phyloP scores from a whole-genome alignment of 2,113 vertebrate genomes.

The Gobio gobio region DNA sequence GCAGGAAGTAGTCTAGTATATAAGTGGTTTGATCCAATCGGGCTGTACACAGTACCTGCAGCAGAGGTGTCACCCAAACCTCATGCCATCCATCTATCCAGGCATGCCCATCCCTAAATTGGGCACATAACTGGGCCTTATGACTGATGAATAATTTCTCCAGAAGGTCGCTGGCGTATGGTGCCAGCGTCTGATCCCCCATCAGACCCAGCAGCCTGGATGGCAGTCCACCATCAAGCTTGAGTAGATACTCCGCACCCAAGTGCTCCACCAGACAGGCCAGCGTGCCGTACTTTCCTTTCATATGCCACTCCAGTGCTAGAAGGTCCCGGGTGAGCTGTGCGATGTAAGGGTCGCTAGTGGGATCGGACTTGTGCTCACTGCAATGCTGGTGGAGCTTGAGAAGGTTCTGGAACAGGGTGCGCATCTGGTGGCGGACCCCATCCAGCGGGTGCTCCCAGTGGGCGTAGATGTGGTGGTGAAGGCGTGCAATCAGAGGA shows the following conservation, averaged over 20 bases:
- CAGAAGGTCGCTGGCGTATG: conserved; percentile 89
- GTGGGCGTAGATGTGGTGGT: conserved; percentile 90
- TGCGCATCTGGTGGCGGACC: conserved; percentile 88
- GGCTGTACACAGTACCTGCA: conserved; percentile 84
- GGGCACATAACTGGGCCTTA: conserved; percentile 77
- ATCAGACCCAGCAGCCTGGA: conserved; percentile 83
- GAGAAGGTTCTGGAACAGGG: conserved; percentile 89
- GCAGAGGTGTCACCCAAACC: conserved; percentile 89
- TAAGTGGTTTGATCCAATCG: conserved; percentile 86
- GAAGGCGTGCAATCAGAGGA: conserved; percentile 70
- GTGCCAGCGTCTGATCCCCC: conserved; percentile 90
- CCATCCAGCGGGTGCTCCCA: conserved; percentile 96
- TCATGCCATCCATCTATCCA: conserved; percentile 88
- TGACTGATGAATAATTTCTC: conserved; percentile 93
- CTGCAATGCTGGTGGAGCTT: conserved; percentile 77
- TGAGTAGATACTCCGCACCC: conserved; percentile 81
- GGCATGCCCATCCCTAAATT: conserved; percentile 14
- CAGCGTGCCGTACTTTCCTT: conserved; percentile 90
- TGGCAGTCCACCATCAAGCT: conserved; percentile 81
- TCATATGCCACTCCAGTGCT: conserved; percentile 89
- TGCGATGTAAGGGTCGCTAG: conserved; percentile 78
- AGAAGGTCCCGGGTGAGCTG: conserved; percentile 80
- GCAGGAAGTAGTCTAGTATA: conserved; percentile 92
- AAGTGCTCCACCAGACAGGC: conserved; percentile 86
- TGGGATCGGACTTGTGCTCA: conserved; percentile 42